Evolutionary conservation across 2,797 vertebrate genomes (phyloP), one percentile per base, ranked within the genome.

Genomic region (Ataeniobius toweri): DNA sequence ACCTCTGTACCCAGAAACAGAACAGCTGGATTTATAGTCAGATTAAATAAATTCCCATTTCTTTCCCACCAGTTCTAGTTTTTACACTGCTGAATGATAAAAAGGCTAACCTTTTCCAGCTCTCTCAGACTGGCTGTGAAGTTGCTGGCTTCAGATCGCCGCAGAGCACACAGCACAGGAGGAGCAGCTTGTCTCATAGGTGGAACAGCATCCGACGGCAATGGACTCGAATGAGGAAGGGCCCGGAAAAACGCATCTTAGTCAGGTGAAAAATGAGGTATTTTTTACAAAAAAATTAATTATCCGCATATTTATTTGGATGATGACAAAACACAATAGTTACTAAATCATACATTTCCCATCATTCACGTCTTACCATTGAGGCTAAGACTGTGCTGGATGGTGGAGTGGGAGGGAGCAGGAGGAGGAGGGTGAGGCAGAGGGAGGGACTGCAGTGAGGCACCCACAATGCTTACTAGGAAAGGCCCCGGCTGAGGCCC

Each of bases 371-470:
- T 84, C 95, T 94, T 93, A 95, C 94, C 93, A 90, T 96, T 96
- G 85, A 94, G 95, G 89, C 97, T 96, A 93, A 96, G 90, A 89
- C 95, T 96, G 91, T 96, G 96, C 96, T 97, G 96, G 94, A 98
- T 97, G 94, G 97, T 97, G 94, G 96, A 94, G 83, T 98, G 97
- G 91, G 97, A 97, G 41, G 97, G 96, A 93, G 96, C 97, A 92
- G 97, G 97, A 91, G 97, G 97, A 88, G 97, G 97, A 94, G 97
- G 97, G 91, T 97, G 97, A 87, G 97, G 97, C 93, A 99, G 94
- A 90, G 97, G 98, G 86, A 99, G 97, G 87, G 97, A 98, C 96
- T 99, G 98, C 93, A 98, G 94, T 92, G 97, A 98, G 44, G 97
- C 97, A 77, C 97, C 97, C 96, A 98, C 97, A 20, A 97, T 96